A percentile compares a stretch with the other conserved stretches of the same genome.
phyloP scores from a whole-genome alignment of 2,113 vertebrate species.

The Hyperopisus bebe region DNA sequence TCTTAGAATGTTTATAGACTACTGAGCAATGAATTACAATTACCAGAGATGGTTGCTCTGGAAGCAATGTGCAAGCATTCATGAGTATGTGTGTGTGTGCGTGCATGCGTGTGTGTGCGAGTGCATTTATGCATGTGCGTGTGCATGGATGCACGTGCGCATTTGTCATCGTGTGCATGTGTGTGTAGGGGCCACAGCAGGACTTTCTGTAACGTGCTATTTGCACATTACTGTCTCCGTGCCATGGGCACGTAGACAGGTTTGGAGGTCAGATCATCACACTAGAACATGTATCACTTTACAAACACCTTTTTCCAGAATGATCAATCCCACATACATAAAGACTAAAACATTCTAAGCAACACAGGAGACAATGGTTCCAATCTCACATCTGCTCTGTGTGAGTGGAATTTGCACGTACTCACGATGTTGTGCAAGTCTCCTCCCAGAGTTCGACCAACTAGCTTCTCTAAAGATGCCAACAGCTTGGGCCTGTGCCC shows the following conservation, averaged over 20 bases:
- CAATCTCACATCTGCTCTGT: background rate
- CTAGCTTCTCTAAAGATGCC: background rate
- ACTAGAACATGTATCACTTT: background rate
- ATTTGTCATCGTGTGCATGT: background rate
- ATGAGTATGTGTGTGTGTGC: background rate
- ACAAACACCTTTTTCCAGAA: background rate
- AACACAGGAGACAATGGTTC: background rate
- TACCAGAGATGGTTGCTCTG: conserved; percentile 61
- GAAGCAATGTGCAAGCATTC: conserved; percentile 50
- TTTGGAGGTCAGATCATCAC: background rate
- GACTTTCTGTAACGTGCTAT: conserved; percentile 45
- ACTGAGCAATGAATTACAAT: conserved; percentile 50
- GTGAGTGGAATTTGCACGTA: background rate
- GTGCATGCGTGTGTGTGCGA: background rate
- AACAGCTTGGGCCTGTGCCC: background rate
- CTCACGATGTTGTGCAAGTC: background rate
- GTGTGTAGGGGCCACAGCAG: background rate
- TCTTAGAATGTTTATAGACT: conserved; percentile 51
- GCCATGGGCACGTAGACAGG: background rate
- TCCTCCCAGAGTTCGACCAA: background rate
- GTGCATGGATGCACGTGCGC: background rate
- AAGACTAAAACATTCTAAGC: background rate
- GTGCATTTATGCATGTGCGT: background rate
- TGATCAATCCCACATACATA: background rate
- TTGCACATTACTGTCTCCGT: no score